Conservation (phyloP, 2,888 invertebrate species). For the Hartigia nigra region DNA sequence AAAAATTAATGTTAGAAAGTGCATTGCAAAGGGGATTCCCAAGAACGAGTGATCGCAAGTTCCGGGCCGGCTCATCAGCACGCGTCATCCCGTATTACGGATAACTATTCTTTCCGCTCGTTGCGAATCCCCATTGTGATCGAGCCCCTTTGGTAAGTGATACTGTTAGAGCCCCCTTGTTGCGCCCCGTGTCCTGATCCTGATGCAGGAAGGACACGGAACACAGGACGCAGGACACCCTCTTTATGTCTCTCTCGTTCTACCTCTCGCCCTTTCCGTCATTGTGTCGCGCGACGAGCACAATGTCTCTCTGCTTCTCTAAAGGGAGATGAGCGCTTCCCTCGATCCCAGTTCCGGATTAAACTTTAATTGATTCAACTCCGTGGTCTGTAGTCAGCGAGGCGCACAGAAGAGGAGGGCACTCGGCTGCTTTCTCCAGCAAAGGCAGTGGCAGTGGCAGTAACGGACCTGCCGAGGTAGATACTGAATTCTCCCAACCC, state of each 20-base stretch:
- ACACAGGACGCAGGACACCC: constrained; percentile 16
- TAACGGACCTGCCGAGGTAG: constrained; percentile 9
- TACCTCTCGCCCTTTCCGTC: constrained; percentile 18
- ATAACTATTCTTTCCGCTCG: constrained; percentile 62
- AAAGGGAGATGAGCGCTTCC: constrained; percentile 31
- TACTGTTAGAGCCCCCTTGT: constrained; percentile 41
- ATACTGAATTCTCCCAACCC: constrained; percentile 12
- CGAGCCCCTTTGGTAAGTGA: constrained; percentile 55
- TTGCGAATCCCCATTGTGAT: constrained; percentile 50
- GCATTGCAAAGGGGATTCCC: background rate
- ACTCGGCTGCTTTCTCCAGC: constrained; percentile 43
- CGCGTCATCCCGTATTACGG: constrained; percentile 60
- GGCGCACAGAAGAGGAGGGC: constrained; percentile 55
- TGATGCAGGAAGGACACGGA: background rate
- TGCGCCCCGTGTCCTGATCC: constrained; percentile 32
- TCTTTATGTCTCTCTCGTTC: constrained; percentile 9
- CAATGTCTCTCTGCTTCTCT: constrained; percentile 8
- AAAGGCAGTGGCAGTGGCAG: constrained; percentile 37
- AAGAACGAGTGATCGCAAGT: constrained; percentile 47
- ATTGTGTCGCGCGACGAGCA: constrained; percentile 12
- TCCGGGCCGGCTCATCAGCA: constrained; percentile 61
- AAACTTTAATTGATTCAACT: constrained; percentile 72
- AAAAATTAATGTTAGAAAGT: background rate
- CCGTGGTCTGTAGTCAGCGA: constrained; percentile 60
- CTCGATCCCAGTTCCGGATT: constrained; percentile 69